These are phyloP conservation scores for Paralinhomoeus sp. DNA, from an alignment of 2,888 invertebrate genomes.

Conservation along the genomic window DNA sequence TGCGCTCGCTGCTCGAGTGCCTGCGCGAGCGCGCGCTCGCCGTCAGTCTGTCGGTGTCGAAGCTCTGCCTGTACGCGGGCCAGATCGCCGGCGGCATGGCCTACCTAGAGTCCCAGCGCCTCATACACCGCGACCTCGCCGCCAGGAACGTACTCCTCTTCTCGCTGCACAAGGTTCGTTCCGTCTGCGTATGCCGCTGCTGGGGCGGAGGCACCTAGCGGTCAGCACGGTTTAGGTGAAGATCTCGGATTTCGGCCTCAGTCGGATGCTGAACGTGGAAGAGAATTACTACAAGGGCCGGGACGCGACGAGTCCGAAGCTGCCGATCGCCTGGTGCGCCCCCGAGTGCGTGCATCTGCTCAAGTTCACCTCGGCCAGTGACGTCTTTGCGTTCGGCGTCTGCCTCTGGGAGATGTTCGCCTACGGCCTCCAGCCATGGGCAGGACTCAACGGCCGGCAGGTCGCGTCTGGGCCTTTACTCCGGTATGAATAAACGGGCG, in stretches of 20 bases:
- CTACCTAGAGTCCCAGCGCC: slow-evolving; percentile 76
- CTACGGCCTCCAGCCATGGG: slow-evolving; percentile 95
- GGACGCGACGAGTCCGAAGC: slow-evolving; percentile 80
- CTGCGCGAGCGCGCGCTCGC: slow-evolving; percentile 71
- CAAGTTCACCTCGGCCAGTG: slow-evolving; percentile 81
- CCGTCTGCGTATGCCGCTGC: background rate
- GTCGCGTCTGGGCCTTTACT: slow-evolving; percentile 7
- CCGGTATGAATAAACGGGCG: background rate
- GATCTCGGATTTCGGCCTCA: slow-evolving; percentile 90
- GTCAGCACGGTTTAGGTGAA: no score
- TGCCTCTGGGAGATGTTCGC: slow-evolving; percentile 99
- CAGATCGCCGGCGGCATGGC: slow-evolving; percentile 95
- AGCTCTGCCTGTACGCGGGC: slow-evolving; percentile 75
- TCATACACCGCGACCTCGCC: slow-evolving; percentile 90
- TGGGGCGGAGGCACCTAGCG: background rate
- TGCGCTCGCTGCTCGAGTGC: slow-evolving; percentile 79
- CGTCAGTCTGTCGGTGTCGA: slow-evolving; percentile 68
- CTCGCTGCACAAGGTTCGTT: slow-evolving; percentile 57
- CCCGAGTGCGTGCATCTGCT: slow-evolving; percentile 89
- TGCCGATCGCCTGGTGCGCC: slow-evolving; percentile 97
- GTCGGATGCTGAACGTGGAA: slow-evolving; percentile 77
- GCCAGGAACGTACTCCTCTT: slow-evolving; percentile 93
- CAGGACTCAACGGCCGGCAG: slow-evolving; percentile 70
- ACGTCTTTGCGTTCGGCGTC: slow-evolving; percentile 93
- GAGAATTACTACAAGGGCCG: slow-evolving; percentile 98